phyloP scores from a whole-genome alignment of 1,140 invertebrate species.

The Ceratina japonica region DNA sequence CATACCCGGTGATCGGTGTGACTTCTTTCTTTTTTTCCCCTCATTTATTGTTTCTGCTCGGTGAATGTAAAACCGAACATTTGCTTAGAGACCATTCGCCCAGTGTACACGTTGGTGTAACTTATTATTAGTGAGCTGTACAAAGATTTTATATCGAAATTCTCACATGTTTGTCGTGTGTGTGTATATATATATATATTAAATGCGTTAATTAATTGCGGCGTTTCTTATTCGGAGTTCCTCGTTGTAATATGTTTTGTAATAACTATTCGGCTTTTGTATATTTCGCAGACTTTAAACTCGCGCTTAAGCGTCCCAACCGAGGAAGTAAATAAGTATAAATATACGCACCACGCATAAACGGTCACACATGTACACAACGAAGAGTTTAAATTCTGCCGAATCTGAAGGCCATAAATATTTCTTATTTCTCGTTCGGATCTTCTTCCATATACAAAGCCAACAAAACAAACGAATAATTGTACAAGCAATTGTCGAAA shows the following conservation, averaged over 20 bases:
- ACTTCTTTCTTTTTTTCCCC: background rate
- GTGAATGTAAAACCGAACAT: constrained; percentile 26
- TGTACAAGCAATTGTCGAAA: background rate
- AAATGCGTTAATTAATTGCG: constrained; percentile 28
- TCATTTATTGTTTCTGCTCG: constrained; percentile 14
- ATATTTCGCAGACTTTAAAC: constrained; percentile 34
- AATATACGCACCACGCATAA: constrained; percentile 20
- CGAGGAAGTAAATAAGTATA: constrained; percentile 1
- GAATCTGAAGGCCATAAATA: constrained; percentile 14
- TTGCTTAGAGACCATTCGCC: constrained; percentile 28
- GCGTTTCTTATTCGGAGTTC: constrained; percentile 28
- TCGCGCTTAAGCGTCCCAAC: background rate
- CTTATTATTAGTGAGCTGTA: constrained; percentile 36
- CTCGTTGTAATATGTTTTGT: constrained; percentile 17
- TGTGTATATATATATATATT: constrained; percentile 37
- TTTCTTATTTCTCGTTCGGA: constrained; percentile 1
- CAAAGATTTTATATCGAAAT: constrained; percentile 49
- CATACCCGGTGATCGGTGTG: constrained; percentile 15
- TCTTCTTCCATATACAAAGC: background rate
- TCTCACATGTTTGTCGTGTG: constrained; percentile 36
- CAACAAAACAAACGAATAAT: background rate
- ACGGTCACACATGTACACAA: background rate
- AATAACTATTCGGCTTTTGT: constrained; percentile 22
- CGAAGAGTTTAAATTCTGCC: constrained; percentile 17
- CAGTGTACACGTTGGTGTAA: constrained; percentile 50